A percentile compares a stretch with the other conserved stretches of the same genome.
Conservation (phyloP, 2,797 vertebrate genomes). For the Denticeps clupeoides region DNA sequence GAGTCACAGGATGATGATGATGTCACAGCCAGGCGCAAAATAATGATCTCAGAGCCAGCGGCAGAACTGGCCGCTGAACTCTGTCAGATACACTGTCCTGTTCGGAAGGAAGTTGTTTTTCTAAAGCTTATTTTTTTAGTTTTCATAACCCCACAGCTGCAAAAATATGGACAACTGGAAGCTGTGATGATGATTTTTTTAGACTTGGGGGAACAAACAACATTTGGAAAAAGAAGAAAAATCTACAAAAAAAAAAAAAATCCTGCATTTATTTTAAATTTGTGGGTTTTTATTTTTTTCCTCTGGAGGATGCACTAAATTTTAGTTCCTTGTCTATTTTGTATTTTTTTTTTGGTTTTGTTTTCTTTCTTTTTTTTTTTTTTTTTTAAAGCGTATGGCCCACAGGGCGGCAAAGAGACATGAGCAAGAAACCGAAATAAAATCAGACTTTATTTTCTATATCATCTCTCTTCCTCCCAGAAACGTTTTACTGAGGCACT, state of each 20-base stretch:
- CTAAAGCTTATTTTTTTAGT: slow-evolving; percentile 71
- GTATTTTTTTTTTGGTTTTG: slow-evolving; percentile 59
- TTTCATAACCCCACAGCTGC: slow-evolving; percentile 74
- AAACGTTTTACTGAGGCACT: slow-evolving; percentile 49
- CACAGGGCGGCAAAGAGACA: slow-evolving; percentile 35
- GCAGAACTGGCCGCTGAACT: slow-evolving; percentile 74
- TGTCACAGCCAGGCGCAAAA: slow-evolving; percentile 30
- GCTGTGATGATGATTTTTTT: slow-evolving; percentile 89
- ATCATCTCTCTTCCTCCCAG: slow-evolving; percentile 40
- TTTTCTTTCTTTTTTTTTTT: slow-evolving; percentile 6
- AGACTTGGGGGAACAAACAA: slow-evolving; percentile 80
- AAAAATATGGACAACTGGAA: slow-evolving; percentile 65
- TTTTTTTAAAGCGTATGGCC: slow-evolving; percentile 40
- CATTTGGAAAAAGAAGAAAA: slow-evolving; percentile 41
- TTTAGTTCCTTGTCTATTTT: slow-evolving; percentile 79
- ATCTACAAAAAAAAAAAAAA: slow-evolving; percentile 59
- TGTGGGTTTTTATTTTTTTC: slow-evolving; percentile 50
- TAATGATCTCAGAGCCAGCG: slow-evolving; percentile 49
- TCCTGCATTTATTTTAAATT: slow-evolving; percentile 84
- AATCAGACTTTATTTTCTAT: slow-evolving; percentile 32
- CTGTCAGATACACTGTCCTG: slow-evolving; percentile 96
- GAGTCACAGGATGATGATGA: slow-evolving; percentile 26
- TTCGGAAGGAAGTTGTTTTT: slow-evolving; percentile 79
- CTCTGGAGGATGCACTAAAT: slow-evolving; percentile 95
- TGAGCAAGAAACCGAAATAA: slow-evolving; percentile 30